A percentile compares a stretch with the other conserved stretches of the same genome.
phyloP scores from a whole-genome alignment of 2,797 vertebrate genomes.

The Glossophaga mutica region DNA sequence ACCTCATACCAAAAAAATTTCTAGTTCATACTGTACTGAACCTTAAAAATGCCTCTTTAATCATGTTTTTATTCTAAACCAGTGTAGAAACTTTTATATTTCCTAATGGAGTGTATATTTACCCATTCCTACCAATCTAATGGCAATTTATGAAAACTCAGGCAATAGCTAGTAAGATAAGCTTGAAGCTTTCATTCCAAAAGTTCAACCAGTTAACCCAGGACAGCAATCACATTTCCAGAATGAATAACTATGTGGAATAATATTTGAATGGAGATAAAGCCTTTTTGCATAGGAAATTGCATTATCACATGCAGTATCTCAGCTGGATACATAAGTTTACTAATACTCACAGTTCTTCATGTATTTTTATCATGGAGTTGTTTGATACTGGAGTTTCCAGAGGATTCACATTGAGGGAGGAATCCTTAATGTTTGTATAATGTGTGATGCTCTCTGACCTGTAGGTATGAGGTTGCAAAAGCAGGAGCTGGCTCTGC shows the following conservation, averaged over 20 bases:
- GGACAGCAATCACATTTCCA: constrained; percentile 77
- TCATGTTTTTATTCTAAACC: constrained; percentile 79
- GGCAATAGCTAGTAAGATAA: constrained; percentile 73
- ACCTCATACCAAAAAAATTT: constrained; percentile 77
- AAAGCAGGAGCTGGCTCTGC: background rate
- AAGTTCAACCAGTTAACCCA: constrained; percentile 84
- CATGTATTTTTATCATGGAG: constrained; percentile 71
- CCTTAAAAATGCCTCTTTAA: constrained; percentile 77
- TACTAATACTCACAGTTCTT: constrained; percentile 77
- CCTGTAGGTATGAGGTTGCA: background rate
- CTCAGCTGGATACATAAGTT: constrained; percentile 76
- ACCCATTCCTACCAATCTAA: constrained; percentile 77
- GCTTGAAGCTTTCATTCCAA: constrained; percentile 77
- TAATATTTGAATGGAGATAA: constrained; percentile 80
- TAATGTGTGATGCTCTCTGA: constrained; percentile 42
- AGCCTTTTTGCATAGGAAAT: constrained; percentile 82
- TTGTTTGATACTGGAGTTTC: constrained; percentile 73
- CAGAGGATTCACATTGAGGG: constrained; percentile 68
- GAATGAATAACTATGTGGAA: constrained; percentile 79
- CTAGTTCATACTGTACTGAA: constrained; percentile 79
- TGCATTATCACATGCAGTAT: constrained; percentile 74
- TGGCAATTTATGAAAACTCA: constrained; percentile 78
- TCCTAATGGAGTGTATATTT: constrained; percentile 77
- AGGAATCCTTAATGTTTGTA: constrained; percentile 57
- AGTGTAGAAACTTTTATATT: constrained; percentile 78